Percentiles rank a stretch among this genome's conserved stretches.
phyloP scores from a whole-genome alignment of 2,888 invertebrate species.

The Ellobium chinense region DNA sequence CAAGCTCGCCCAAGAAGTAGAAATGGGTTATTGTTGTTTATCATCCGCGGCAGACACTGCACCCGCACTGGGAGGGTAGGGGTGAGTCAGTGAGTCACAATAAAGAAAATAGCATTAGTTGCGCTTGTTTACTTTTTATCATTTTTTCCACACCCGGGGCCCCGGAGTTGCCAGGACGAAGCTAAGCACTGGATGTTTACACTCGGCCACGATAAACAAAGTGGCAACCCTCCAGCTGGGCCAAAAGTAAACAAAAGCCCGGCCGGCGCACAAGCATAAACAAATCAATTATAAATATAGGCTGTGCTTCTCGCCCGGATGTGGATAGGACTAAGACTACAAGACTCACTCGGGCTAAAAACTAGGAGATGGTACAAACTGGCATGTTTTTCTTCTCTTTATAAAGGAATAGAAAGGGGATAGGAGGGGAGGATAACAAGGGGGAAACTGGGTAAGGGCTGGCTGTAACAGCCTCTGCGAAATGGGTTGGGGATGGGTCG shows the following conservation, averaged over 20 bases:
- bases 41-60: not conserved
- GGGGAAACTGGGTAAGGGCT: not conserved
- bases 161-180: conserved; percentile 25
- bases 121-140: conserved; percentile 37
- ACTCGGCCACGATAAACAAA: conserved; percentile 41
- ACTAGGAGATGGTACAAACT: no score
- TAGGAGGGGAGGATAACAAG: not conserved
- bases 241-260: conserved; percentile 27
- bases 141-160: not conserved
- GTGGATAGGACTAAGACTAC: no score
- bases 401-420: not conserved
- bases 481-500: no score
- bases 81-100: conserved; percentile 31
- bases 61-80: not conserved
- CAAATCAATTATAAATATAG: conserved; percentile 44
- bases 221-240: conserved; percentile 46
- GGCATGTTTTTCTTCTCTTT: no score
- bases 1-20: not conserved
- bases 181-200: conserved; percentile 44
- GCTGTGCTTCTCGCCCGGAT: not conserved
- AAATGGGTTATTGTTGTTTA: not conserved
- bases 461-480: no score
- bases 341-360: no score
- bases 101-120: conserved; percentile 40
- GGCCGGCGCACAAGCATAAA: conserved; percentile 38